These are phyloP conservation scores for Pangasianodon gigas DNA, from an alignment of 2,113 vertebrate species.

Conservation along the genomic window DNA sequence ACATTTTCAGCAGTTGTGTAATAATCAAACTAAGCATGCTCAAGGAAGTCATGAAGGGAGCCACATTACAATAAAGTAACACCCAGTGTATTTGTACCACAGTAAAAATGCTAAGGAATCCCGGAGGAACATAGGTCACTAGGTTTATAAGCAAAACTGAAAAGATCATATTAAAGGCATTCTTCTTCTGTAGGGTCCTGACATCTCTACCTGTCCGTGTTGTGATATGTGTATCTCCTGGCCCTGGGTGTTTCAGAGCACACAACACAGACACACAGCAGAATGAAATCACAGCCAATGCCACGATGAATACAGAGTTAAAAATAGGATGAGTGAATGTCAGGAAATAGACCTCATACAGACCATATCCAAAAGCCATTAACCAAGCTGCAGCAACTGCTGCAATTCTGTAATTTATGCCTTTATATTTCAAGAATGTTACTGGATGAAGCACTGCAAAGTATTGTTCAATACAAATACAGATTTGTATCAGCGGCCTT, in stretches of 20 bases:
- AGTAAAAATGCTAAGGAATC: neutral
- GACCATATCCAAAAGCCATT: neutral
- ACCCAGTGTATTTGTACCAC: neutral
- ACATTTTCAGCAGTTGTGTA: constrained; percentile 23
- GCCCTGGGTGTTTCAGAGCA: constrained; percentile 15
- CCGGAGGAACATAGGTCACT: constrained; percentile 14
- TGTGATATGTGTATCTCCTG: neutral
- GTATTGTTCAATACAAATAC: constrained; percentile 42
- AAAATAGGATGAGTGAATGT: constrained; percentile 11
- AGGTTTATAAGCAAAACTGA: neutral
- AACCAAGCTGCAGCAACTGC: neutral
- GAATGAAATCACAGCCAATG: neutral
- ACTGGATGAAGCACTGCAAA: constrained; percentile 36
- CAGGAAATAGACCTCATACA: neutral
- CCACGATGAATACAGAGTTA: neutral
- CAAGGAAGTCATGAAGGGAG: constrained; percentile 15
- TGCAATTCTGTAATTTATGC: constrained; percentile 25
- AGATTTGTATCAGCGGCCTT: constrained; percentile 31
- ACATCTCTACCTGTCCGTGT: neutral
- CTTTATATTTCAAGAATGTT: constrained; percentile 36
- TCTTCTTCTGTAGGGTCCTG: constrained; percentile 23
- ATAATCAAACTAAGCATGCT: constrained; percentile 15
- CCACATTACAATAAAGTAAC: neutral
- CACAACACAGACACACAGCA: constrained; percentile 37
- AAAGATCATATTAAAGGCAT: constrained; percentile 36